These are phyloP conservation scores for Tricholaema leucomelas DNA, from an alignment of 2,113 vertebrate genomes.

Conservation along the genomic window DNA sequence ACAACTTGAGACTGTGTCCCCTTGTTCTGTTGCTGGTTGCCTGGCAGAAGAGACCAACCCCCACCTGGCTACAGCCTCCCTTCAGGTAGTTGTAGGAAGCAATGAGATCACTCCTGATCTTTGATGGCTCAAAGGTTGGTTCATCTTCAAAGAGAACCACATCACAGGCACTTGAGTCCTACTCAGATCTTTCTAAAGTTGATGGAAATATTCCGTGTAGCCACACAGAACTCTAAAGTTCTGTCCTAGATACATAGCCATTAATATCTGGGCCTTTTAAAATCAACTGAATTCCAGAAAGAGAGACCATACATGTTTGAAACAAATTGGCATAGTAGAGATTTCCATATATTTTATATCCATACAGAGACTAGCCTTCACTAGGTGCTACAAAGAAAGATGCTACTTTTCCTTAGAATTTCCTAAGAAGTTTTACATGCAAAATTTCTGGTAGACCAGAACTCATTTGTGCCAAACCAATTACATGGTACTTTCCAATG, in stretches of 20 bases:
- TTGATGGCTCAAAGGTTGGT: background rate
- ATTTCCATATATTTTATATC: background rate
- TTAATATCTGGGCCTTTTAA: background rate
- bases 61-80: too few species aligned
- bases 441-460: background rate
- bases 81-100: too few species aligned
- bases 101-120: too few species aligned
- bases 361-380: background rate
- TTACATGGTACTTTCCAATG: background rate
- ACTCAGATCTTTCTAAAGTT: background rate
- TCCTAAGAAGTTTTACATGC: background rate
- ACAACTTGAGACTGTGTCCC: too few species aligned
- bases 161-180: background rate
- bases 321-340: background rate
- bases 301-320: background rate
- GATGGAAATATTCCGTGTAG: background rate
- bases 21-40: too few species aligned
- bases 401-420: background rate
- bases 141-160: background rate
- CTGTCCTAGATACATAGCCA: background rate
- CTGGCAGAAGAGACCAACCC: too few species aligned
- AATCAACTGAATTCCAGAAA: background rate
- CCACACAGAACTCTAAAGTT: background rate
- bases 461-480: background rate
- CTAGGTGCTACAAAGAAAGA: background rate